Evolutionary conservation across 2,797 vertebrate genomes (phyloP).

Genomic region (Phrynocephalus guinanensis): DNA sequence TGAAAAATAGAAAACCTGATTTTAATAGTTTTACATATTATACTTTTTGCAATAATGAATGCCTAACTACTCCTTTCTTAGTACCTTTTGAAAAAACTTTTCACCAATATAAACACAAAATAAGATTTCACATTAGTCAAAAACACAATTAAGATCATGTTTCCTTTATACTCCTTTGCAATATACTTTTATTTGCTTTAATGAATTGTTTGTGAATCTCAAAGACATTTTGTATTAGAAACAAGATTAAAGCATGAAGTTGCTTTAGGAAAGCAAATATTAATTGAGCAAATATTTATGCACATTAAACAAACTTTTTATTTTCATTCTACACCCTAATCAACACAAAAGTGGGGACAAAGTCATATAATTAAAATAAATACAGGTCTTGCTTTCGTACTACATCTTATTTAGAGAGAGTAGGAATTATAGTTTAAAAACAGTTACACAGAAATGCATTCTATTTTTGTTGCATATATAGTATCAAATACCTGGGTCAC

Average conservation of each 20-base stretch:
- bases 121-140: constrained; percentile 1
- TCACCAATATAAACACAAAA: constrained; percentile 13
- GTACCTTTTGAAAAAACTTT: background rate
- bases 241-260: constrained; percentile 47
- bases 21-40: background rate
- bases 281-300: constrained; percentile 49
- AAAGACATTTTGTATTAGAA: constrained; percentile 35
- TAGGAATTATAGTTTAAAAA: background rate
- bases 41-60: background rate
- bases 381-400: background rate
- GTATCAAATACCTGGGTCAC: background rate
- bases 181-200: constrained; percentile 14
- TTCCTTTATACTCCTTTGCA: background rate
- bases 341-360: constrained; percentile 30
- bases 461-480: background rate
- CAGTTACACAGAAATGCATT: background rate
- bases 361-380: background rate
- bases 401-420: background rate
- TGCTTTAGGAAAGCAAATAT: constrained; percentile 39
- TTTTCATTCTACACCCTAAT: background rate
- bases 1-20: background rate
- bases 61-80: background rate
- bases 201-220: constrained; percentile 15
- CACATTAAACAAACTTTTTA: constrained; percentile 9
- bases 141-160: constrained; percentile 18